Base-by-base conservation (phyloP, 2,113 vertebrate species). In the Pseudorhombus dupliciocellatus region DNA sequence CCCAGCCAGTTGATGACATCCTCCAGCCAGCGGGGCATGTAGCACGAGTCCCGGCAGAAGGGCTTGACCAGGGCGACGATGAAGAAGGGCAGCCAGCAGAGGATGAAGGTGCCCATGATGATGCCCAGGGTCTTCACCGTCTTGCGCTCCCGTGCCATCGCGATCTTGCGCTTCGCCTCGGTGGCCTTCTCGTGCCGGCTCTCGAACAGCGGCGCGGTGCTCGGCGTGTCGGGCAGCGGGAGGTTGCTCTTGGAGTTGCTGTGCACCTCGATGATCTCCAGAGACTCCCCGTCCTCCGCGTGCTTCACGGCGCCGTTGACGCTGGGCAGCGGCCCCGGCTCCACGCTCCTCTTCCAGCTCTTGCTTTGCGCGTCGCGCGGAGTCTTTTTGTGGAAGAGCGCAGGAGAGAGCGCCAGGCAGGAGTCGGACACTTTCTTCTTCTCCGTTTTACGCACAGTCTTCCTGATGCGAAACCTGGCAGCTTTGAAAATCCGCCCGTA, bases 51-150 rank as follows among this genome's bases (percentile, higher is more conserved):
- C 68, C 91, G 92, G 84, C 97, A 99, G 74, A 98, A 97, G 12
- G 97, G 97, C 84, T 96, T 87, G 54, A 97, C 96, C 50, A 99
- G 94, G 5, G 96, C 97, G 75, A 97, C 96, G 65, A 98, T 98
- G 89, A 98, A 99, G 88, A 98, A 99, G 2, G 97, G 97, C 88
- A 99, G 89, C 97, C 97, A 99, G 89, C 97, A 99, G 65, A 98
- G 92, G 76, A 98, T 98, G 88, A 99, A 98, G 24, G 97, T 98
- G 57, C 97, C 97, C 96, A 99, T 99, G 69, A 99, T 99, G 83
- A 99, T 97, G 66, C 97, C 97, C 84, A 99, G 80, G 0, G 97
- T 99, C 91, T 99, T 99, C 64, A 99, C 97, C 0, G 97, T 96
- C 83, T 99, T 99, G 84, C 96, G 94, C 81, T 99, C 97, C 3